Percentiles rank a stretch among this genome's conserved stretches.
phyloP scores from a whole-genome alignment of 1,140 invertebrate species.

The Phortica variegata region DNA sequence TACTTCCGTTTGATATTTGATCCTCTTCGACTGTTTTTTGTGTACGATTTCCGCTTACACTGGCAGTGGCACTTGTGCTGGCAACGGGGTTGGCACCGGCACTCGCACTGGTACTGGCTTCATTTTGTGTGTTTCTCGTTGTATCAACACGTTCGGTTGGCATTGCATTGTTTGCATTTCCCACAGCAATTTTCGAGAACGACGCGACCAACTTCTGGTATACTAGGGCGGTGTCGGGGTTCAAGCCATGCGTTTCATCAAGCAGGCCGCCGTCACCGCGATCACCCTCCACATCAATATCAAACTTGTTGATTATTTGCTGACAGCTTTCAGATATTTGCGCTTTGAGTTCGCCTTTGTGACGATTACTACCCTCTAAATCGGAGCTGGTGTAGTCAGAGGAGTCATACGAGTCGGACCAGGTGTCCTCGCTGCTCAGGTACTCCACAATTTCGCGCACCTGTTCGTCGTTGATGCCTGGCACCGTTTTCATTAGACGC shows the following conservation, averaged over 20 bases:
- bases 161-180: slow-evolving; percentile 39
- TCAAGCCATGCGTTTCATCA: slow-evolving; percentile 63
- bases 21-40: slow-evolving; percentile 21
- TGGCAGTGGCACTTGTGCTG: not conserved
- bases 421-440: slow-evolving; percentile 86
- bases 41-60: not conserved
- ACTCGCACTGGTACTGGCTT: slow-evolving; percentile 10
- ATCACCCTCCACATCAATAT: slow-evolving; percentile 60
- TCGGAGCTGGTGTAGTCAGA: slow-evolving; percentile 89
- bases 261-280: slow-evolving; percentile 61
- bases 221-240: slow-evolving; percentile 76
- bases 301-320: slow-evolving; percentile 85
- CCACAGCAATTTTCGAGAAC: slow-evolving; percentile 69
- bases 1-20: slow-evolving; percentile 16
- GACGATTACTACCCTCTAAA: slow-evolving; percentile 66
- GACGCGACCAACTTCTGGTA: slow-evolving; percentile 82
- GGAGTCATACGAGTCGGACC: slow-evolving; percentile 89
- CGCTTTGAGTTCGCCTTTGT: slow-evolving; percentile 73
- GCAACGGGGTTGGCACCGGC: not conserved
- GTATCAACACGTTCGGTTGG: no score
- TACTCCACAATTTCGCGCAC: slow-evolving; percentile 90
- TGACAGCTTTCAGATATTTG: slow-evolving; percentile 85
- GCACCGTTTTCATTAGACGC: slow-evolving; percentile 87
- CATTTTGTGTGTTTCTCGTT: no score
- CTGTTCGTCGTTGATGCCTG: slow-evolving; percentile 84